Evolutionary conservation across 1,140 invertebrate species (phyloP), one percentile per base, ranked within the genome.

Genomic region (Bombus turneri): DNA sequence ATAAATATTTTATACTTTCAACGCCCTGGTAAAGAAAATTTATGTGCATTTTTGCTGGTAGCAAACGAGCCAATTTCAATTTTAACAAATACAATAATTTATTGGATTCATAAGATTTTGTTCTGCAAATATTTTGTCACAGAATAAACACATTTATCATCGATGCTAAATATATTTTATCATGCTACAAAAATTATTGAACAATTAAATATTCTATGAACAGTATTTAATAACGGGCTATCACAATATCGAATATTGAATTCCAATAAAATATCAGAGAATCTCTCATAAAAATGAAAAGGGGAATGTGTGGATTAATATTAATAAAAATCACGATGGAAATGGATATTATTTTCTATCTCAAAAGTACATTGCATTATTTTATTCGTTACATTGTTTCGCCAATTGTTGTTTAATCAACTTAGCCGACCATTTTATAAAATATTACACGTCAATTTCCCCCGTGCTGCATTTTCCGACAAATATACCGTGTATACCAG

Each of bases 201-300:
- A 28, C 39, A 66, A 79, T 66, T 79, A 77, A 62, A 68, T 68
- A 66, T 41, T 41, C 39, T 43, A 43, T 79, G n/a, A 43, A 31
- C n/a, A 79, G 62, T 39, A 66, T 79, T 79, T 79, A 79, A 79
- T 79, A 79, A 79, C 39, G 59, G n/a, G 22, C 22, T 47, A 43
- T 66, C 47, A 43, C 76, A 66, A 62, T 79, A 79, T 79, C 41
- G 76, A 79, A 66, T 79, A 79, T 79, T 79, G 76, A 79, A 79
- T 79, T 79, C 76, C 76, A 79, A 78, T 78, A 64, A 34, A 64
- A 78, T 78, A 78, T 78, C 59, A 43, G 39, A n/a, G 39, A 31
- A n/a, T 64, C 76, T 62, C 12, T 39, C 10, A 10, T 64, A 41
- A 64, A n/a, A 66, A 41, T 59, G 34, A 41, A 62, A 22, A 37